These are phyloP conservation scores for Agapornis roseicollis DNA, from an alignment of 2,113 vertebrate genomes.

Conservation along the genomic window DNA sequence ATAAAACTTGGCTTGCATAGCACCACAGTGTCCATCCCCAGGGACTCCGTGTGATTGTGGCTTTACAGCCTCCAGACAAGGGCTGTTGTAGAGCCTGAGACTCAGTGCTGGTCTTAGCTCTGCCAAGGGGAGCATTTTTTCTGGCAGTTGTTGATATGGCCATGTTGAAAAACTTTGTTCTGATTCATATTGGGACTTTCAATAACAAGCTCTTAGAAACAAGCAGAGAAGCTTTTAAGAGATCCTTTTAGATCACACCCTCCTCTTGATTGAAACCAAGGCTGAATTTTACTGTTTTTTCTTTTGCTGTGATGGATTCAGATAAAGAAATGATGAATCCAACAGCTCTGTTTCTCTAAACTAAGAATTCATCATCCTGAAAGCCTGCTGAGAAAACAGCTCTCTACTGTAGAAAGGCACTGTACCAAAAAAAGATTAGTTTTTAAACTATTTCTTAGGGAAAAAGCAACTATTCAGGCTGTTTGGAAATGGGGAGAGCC, in stretches of 20 bases:
- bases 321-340: not conserved
- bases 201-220: not conserved
- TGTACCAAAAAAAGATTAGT: not conserved
- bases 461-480: not conserved
- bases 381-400: fast-evolving
- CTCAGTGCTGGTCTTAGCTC: not conserved
- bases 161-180: not conserved
- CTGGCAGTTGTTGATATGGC: not conserved
- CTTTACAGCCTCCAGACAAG: conserved; percentile 11
- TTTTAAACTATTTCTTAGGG: not conserved
- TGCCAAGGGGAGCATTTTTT: not conserved
- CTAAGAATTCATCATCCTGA: not conserved
- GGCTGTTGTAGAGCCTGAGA: not conserved
- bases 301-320: not conserved
- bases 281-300: not conserved
- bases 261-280: not conserved
- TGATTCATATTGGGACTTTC: not conserved
- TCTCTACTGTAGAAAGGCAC: not conserved
- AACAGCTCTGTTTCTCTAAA: not conserved
- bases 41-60: not conserved
- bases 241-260: not conserved
- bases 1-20: not conserved
- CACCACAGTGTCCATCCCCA: not conserved
- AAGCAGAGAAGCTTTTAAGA: not conserved
- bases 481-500: not conserved